Conservation (phyloP, 64 coral and sea anemone species). For the Cladopsammia gracilis region DNA sequence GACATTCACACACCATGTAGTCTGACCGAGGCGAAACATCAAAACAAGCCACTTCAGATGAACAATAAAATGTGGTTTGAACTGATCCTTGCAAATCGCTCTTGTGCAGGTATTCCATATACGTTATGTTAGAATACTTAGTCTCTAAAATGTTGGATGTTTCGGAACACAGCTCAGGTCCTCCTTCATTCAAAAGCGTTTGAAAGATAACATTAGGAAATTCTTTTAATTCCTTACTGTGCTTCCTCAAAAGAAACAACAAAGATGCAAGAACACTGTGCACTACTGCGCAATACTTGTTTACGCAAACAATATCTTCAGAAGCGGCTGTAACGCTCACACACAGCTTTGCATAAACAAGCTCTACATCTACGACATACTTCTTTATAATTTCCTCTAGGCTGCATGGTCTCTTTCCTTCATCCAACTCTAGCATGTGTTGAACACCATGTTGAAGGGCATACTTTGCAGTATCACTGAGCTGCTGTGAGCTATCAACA, state of each 20-base stretch:
- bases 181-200: conserved; percentile 19
- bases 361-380: too few relatives aligned
- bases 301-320: neutral
- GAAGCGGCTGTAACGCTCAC: neutral
- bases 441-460: neutral
- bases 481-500: neutral
- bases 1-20: conserved; percentile 34
- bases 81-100: neutral
- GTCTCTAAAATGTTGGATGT: neutral
- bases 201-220: neutral
- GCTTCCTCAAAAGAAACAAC: neutral
- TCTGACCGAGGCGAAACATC: conserved; percentile 16
- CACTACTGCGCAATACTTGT: neutral
- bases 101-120: neutral
- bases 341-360: neutral
- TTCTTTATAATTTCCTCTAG: neutral
- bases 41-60: conserved; percentile 10
- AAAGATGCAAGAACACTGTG: neutral
- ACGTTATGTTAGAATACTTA: neutral
- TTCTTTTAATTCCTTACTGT: neutral
- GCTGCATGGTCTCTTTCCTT: neutral
- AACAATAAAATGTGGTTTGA: neutral
- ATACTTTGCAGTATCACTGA: neutral
- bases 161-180: neutral
- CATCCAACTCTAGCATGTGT: neutral